Conservation (phyloP, 2,113 vertebrate genomes). For the Lepisosteus osseus region DNA sequence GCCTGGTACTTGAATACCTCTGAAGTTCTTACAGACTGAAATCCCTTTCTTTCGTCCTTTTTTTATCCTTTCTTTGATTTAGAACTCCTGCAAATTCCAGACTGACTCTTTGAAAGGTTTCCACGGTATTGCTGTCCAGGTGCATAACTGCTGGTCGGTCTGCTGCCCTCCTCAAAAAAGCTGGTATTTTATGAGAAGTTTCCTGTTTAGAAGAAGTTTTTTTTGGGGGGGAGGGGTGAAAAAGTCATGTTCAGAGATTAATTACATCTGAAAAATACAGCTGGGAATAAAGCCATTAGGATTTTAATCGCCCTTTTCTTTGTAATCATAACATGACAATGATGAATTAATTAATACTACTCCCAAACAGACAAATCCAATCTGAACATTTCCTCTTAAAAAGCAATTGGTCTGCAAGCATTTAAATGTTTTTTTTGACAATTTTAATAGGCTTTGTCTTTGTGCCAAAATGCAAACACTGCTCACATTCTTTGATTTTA, state of each 20-base stretch:
- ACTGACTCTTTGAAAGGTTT: conserved; percentile 47
- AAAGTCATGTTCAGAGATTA: background rate
- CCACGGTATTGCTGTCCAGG: conserved; percentile 64
- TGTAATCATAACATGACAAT: background rate
- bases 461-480: no score
- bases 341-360: background rate
- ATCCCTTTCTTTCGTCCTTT: conserved; percentile 4
- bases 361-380: background rate
- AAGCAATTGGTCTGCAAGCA: no score
- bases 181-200: conserved; percentile 76
- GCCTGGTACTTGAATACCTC: conserved; percentile 51
- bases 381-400: no score
- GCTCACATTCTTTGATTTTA: background rate
- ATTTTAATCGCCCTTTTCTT: conserved; percentile 5
- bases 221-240: background rate
- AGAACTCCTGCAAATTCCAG: conserved; percentile 62
- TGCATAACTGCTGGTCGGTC: conserved; percentile 61
- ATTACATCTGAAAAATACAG: conserved; percentile 17
- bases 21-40: conserved; percentile 37
- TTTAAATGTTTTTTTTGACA: no score
- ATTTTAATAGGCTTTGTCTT: no score
- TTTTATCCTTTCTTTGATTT: conserved; percentile 48
- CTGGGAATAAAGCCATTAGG: background rate
- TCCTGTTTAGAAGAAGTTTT: conserved; percentile 75
- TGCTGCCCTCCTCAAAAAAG: conserved; percentile 60